These are phyloP conservation scores for Aphidoletes aphidimyza DNA, from an alignment of 2,888 invertebrate species.

Conservation along the genomic window DNA sequence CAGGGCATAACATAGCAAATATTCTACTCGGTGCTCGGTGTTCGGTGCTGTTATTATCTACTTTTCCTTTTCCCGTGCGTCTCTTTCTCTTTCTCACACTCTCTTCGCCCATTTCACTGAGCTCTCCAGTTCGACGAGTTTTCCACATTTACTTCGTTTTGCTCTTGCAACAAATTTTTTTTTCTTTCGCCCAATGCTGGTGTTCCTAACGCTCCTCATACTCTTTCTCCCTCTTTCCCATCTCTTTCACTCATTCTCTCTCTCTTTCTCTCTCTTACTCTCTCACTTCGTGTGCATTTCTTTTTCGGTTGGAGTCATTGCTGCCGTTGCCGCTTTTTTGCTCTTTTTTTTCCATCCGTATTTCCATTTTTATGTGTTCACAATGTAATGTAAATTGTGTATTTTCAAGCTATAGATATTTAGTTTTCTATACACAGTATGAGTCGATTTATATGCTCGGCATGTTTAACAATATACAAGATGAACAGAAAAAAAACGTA, in stretches of 20 bases:
- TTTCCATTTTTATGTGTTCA: slow-evolving; percentile 45
- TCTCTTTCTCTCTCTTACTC: neutral
- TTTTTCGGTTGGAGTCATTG: neutral
- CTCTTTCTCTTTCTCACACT: neutral
- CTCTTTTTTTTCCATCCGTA: neutral
- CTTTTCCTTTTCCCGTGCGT: slow-evolving; percentile 40
- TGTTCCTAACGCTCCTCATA: too few species aligned
- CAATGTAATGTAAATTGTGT: slow-evolving; percentile 53
- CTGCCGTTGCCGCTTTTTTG: neutral
- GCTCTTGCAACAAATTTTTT: too few species aligned
- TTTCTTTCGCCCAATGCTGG: too few species aligned
- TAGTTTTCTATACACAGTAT: slow-evolving; percentile 47
- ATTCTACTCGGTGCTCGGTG: slow-evolving; percentile 24
- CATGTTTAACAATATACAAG: slow-evolving; percentile 52
- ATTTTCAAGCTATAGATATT: slow-evolving; percentile 24
- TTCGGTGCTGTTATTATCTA: slow-evolving; percentile 38
- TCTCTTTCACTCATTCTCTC: neutral
- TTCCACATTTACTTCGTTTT: slow-evolving; percentile 34
- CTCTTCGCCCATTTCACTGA: too few species aligned
- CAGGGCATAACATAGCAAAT: slow-evolving; percentile 46
- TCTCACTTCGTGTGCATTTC: slow-evolving; percentile 28
- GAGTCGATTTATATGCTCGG: slow-evolving; percentile 52
- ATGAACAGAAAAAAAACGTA: slow-evolving; percentile 47
- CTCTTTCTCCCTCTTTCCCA: neutral
- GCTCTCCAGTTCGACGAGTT: slow-evolving; percentile 26